Percentiles rank a stretch among this genome's conserved stretches.
phyloP scores from a whole-genome alignment of 2,113 vertebrate species.

The Gnathonemus echidnorhynchus region DNA sequence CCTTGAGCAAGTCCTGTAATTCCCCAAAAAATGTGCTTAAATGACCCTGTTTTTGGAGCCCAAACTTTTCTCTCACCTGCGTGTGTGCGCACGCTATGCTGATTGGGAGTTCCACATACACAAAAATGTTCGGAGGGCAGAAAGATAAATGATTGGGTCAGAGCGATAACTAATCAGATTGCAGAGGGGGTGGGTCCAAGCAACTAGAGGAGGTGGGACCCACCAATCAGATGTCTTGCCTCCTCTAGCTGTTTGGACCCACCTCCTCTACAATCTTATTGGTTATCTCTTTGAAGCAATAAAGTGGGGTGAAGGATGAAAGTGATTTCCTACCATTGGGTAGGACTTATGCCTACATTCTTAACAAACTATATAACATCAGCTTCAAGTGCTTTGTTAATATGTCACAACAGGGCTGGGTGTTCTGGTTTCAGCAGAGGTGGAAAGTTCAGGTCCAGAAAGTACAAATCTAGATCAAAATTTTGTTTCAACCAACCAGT shows the following conservation, averaged over 20 bases:
- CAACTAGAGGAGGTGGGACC: neutral
- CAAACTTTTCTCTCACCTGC: no score
- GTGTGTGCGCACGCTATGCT: no score
- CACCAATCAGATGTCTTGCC: neutral
- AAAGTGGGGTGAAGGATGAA: neutral
- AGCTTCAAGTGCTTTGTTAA: neutral
- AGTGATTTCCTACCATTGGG: neutral
- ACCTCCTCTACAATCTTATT: neutral
- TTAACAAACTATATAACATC: neutral
- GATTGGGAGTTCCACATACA: no score
- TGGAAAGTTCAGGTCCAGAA: neutral
- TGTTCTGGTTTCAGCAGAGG: neutral
- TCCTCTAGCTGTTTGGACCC: neutral
- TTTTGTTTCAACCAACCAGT: no score
- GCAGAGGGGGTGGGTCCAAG: neutral
- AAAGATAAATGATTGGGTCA: no score
- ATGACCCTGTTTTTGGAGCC: no score
- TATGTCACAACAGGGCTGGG: neutral
- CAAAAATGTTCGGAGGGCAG: no score
- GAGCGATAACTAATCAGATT: neutral
- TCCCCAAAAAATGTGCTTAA: no score
- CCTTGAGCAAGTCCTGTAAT: no score
- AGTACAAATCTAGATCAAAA: no score
- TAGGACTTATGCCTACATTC: neutral
- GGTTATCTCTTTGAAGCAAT: neutral